Conservation (phyloP, 2,888 invertebrate species). For the Hylaea fasciaria region DNA sequence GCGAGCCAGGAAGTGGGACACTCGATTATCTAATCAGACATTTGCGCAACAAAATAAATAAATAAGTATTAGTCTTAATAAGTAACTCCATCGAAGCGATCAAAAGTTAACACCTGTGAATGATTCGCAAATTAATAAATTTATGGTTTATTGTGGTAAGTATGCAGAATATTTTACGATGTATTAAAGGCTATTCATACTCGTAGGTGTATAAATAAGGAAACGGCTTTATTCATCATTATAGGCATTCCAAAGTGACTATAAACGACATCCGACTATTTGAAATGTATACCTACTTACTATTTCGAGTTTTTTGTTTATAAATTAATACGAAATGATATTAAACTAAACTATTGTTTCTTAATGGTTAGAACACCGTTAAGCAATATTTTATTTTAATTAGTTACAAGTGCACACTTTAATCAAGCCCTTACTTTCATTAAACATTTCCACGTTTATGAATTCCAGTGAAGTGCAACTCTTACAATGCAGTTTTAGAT, state of each 20-base stretch:
- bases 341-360: no score
- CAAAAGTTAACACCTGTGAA: constrained; percentile 21
- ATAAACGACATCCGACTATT: no score
- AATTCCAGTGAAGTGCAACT: background rate
- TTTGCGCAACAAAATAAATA: constrained; percentile 45
- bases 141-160: background rate
- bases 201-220: constrained; percentile 3
- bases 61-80: constrained; percentile 45
- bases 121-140: constrained; percentile 8
- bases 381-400: no score
- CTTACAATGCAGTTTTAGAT: no score
- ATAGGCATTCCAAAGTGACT: constrained; percentile 11
- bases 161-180: background rate
- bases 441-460: background rate
- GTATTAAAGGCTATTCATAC: no score
- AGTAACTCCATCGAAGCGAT: constrained; percentile 15
- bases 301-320: no score
- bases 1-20: constrained; percentile 50
- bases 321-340: no score
- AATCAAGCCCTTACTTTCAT: no score
- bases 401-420: no score
- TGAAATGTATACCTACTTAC: no score
- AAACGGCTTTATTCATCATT: background rate
- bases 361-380: no score
- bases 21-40: constrained; percentile 54